phyloP scores from a whole-genome alignment of 1,140 invertebrate species.

The Leptinotarsa texana region DNA sequence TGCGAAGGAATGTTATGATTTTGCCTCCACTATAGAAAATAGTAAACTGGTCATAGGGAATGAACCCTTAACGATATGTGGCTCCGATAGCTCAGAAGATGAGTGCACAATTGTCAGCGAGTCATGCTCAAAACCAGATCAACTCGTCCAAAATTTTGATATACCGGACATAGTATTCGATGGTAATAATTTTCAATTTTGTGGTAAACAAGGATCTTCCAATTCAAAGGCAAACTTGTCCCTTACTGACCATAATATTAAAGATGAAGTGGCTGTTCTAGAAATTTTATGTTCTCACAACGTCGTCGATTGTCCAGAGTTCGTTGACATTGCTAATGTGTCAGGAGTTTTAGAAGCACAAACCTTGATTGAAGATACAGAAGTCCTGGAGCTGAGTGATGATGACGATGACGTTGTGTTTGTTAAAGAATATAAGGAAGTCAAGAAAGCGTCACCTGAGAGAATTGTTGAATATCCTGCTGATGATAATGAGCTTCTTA shows the following conservation, averaged over 20 bases:
- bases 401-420: conserved; percentile 44
- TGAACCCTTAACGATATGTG: conserved; percentile 1
- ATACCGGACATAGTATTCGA: conserved; percentile 23
- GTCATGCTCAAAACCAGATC: conserved; percentile 18
- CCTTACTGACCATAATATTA: background rate
- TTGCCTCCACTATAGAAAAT: background rate
- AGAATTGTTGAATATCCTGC: background rate
- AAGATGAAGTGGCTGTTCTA: conserved; percentile 12
- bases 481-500: background rate
- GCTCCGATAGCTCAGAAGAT: conserved; percentile 5
- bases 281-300: conserved; percentile 22
- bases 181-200: conserved; percentile 10
- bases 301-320: conserved; percentile 25
- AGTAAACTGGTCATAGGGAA: background rate
- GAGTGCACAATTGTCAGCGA: conserved; percentile 28
- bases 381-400: conserved; percentile 13
- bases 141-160: conserved; percentile 4
- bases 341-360: conserved; percentile 8
- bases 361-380: background rate
- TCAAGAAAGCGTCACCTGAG: background rate
- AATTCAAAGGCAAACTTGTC: background rate
- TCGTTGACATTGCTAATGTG: conserved; percentile 33
- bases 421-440: conserved; percentile 41
- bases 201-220: background rate
- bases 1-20: conserved; percentile 6